Evolutionary conservation across 2,113 vertebrate species (phyloP), one percentile per base, ranked within the genome.

Genomic region (Centropus bengalensis): DNA sequence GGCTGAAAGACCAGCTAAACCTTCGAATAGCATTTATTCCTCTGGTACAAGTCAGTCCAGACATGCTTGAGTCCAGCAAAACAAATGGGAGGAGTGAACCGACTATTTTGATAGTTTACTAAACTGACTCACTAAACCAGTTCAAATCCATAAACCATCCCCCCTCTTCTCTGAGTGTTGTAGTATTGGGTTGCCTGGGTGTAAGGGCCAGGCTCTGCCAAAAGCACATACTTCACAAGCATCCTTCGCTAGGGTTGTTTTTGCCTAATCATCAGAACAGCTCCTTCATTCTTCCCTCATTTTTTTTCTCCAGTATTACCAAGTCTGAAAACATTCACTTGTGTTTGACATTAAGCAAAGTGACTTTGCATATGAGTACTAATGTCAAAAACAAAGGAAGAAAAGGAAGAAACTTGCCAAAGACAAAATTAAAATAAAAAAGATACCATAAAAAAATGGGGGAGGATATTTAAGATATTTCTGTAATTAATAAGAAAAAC

Each of bases 301-400:
- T 32, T 47, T 54, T 27, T 5, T 2, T 13, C 52, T 84, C 7
- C 85, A 64, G 62, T 52, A 79, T 30, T 87, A 56, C 23, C 26
- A 80, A 77, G 33, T 8, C 42, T 81, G 47, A 74, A 83, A 96
- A 75, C 52, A 67, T 78, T 81, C 40, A 33, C 4, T 60, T 86
- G 8, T 36, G 20, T 47, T 89, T 96, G 68, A 47, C 45, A 70
- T 90, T 83, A 92, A 88, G 80, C 64, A 86, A 90, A 93, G 60
- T 60, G 55, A 88, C 63, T 94, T 93, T 88, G 45, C 3, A 5
- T 23, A 62, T 78, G 55, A 2, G 1, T 77, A 42, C 26, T 70
- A 82, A 74, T 55, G 79, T 58, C 68, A 83, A 77, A 91, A 93
- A 68, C 6, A 54, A 40, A 79, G 52, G 5, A 58, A 62, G 23